phyloP scores from a whole-genome alignment of 2,888 invertebrate species.

The Tachystola acroxantha region DNA sequence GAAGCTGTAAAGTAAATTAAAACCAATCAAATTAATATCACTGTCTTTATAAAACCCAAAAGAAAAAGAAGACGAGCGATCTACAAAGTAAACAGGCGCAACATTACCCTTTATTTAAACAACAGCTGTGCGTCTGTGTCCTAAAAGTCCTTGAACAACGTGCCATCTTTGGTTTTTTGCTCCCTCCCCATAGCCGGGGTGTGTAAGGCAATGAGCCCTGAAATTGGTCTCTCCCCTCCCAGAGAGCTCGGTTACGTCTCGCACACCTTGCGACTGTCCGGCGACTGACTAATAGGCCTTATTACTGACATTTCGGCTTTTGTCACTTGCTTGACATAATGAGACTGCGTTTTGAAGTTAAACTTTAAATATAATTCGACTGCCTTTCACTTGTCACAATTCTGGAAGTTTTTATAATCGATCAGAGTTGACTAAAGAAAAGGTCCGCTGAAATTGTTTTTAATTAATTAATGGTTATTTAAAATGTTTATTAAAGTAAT shows the following conservation, averaged over 20 bases:
- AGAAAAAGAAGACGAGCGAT: not conserved
- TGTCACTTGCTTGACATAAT: slow-evolving; percentile 42
- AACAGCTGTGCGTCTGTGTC: slow-evolving; percentile 45
- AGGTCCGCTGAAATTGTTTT: too few species aligned
- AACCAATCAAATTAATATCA: too few species aligned
- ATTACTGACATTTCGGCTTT: slow-evolving; percentile 52
- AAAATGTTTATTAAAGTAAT: too few species aligned
- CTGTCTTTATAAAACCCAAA: too few species aligned
- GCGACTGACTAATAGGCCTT: slow-evolving; percentile 60
- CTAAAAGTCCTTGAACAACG: slow-evolving; percentile 21
- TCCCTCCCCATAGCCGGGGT: slow-evolving; percentile 36
- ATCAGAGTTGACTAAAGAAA: too few species aligned
- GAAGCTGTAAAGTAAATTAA: too few species aligned
- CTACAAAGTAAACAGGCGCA: not conserved
- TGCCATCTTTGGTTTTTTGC: slow-evolving; percentile 43
- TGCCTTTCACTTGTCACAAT: slow-evolving; percentile 3
- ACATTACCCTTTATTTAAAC: slow-evolving; percentile 15
- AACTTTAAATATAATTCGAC: not conserved
- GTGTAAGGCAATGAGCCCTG: slow-evolving; percentile 70
- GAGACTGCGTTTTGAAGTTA: slow-evolving; percentile 1
- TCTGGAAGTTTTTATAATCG: not conserved
- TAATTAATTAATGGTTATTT: not conserved
- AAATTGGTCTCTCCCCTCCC: slow-evolving; percentile 52
- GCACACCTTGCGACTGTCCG: slow-evolving; percentile 57
- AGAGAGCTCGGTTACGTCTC: slow-evolving; percentile 44